A percentile compares a stretch with the other conserved stretches of the same genome.
Evolutionary conservation across 2,797 vertebrate genomes (phyloP).

Genomic region (Eidolon dupreanum): DNA sequence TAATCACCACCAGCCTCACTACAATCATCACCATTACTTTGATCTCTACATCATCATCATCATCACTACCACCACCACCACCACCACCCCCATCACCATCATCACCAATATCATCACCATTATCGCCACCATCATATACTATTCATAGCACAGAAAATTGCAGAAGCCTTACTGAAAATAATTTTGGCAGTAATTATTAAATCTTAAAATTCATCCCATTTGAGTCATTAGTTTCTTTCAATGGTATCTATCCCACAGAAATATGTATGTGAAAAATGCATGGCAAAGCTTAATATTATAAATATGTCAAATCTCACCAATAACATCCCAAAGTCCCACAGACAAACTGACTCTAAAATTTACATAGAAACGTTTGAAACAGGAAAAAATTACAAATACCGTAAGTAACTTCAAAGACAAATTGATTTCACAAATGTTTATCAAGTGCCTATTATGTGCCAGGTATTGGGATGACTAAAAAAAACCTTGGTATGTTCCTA

Average conservation of each 20-base stretch:
- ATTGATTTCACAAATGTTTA: conserved; percentile 10
- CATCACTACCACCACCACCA: too few relatives aligned
- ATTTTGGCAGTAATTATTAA: not conserved
- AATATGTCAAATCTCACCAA: conserved; percentile 8
- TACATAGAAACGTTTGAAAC: not conserved
- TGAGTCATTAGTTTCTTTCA: conserved; percentile 12
- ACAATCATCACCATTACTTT: not conserved
- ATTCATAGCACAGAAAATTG: not conserved
- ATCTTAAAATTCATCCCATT: not conserved
- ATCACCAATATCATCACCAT: not conserved
- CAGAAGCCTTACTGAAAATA: not conserved
- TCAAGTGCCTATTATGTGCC: not conserved
- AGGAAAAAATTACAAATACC: not conserved
- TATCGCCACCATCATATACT: not conserved
- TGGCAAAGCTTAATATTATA: conserved; percentile 2
- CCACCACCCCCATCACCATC: not conserved
- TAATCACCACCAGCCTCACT: not conserved
- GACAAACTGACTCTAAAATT: not conserved
- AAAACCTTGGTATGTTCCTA: not conserved
- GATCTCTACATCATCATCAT: not conserved
- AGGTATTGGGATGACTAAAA: not conserved
- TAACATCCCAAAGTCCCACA: not conserved
- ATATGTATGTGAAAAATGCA: not conserved
- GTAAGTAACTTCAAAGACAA: conserved; percentile 8
- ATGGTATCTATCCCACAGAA: not conserved